Evolutionary conservation across 2,888 invertebrate genomes (phyloP).

Genomic region (Drosophila vallismaia): DNA sequence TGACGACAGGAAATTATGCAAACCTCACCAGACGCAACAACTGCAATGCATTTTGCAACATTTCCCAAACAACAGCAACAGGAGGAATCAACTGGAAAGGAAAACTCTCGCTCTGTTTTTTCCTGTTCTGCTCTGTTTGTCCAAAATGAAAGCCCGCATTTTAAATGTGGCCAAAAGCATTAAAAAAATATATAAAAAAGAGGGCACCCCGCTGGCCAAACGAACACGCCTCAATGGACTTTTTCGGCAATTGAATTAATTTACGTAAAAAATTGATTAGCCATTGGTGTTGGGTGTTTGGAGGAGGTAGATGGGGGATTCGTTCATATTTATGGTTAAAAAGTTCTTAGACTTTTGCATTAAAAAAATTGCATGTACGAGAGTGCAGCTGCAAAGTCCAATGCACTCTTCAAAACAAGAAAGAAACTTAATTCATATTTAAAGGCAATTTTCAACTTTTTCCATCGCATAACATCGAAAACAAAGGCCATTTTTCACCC

Average conservation of each 20-base stretch:
- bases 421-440: conserved; percentile 60
- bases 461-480: background rate
- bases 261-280: conserved; percentile 84
- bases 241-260: conserved; percentile 83
- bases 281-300: conserved; percentile 21
- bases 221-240: conserved; percentile 81
- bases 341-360: background rate
- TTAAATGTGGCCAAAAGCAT: conserved; percentile 62
- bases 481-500: conserved; percentile 16
- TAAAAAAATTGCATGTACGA: background rate
- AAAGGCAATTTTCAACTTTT: conserved; percentile 55
- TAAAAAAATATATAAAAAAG: background rate
- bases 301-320: background rate
- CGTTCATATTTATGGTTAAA: background rate
- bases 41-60: conserved; percentile 56
- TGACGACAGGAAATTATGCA: conserved; percentile 84
- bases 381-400: background rate
- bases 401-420: background rate
- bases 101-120: conserved; percentile 39
- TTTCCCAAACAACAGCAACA: conserved; percentile 38
- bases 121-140: conserved; percentile 33
- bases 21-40: conserved; percentile 71
- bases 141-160: conserved; percentile 72
- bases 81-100: conserved; percentile 21
- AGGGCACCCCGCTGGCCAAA: conserved; percentile 51